Base-by-base conservation (phyloP, 2,888 invertebrate species). In the Tribolium freemani region DNA sequence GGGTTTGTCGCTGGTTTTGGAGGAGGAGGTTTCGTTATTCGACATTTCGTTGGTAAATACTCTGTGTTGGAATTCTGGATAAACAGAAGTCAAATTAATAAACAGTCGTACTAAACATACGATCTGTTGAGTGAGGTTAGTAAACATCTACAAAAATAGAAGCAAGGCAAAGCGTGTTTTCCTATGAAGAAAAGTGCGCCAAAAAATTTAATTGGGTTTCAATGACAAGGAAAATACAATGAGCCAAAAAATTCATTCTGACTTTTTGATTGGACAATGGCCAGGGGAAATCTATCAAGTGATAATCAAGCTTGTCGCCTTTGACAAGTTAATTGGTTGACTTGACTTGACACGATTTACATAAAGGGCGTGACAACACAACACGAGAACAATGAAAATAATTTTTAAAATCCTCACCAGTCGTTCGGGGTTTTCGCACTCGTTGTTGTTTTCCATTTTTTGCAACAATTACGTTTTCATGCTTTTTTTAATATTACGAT, bases 1-100 rank as follows among this genome's bases (percentile, higher is more conserved):
- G 96, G 95, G 87, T 96, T 96, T 76, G 91, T 92, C 44, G 95
- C 94, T 74, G 95, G 95, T 86, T 94, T 94, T 71, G 93, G 92
- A 78, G 95, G 93, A 67, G 93, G 93, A 80, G 93, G 90, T 78
- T 92, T 92, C 69, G 91, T 91, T 72, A 92, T 90, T 78, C 92
- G 88, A 76, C 86, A 86, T 85, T 86, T 86, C 72, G 86, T 86
- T 77, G 86, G 85, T 76, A 84, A 70, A 80, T 86, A 87, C 77
- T 86, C 86, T 50, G 87, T 86, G 77, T 86, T 86, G 73, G 81
- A 82, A 81, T 81, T 82, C 84, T 85, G 76, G 54, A 77, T 74
- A 72, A 72, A 73, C 54, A 46, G 44, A 58, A 54, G 8, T 57
- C 9, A 20, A 68, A 63, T 71, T 67, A 61, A 26, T 67, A 50